phyloP scores from a whole-genome alignment of 2,888 invertebrate species.

The Spodoptera exigua region DNA sequence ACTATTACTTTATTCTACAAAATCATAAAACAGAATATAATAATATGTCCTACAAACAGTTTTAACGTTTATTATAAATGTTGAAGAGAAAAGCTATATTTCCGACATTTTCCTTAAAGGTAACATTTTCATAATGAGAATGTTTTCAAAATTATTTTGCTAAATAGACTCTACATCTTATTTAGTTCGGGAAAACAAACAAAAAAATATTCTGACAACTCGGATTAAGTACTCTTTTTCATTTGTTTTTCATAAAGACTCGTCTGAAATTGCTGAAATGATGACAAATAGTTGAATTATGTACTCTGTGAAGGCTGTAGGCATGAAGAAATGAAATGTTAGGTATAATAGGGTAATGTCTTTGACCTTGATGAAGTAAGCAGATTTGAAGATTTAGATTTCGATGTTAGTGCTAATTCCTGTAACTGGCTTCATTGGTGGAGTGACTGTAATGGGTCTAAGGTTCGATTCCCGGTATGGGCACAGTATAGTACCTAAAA shows the following conservation, averaged over 20 bases:
- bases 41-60: no score
- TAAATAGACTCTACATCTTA: constrained; percentile 24
- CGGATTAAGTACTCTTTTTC: not conserved
- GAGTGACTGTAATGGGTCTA: no score
- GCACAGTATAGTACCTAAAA: no score
- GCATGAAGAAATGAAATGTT: not conserved
- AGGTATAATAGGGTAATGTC: no score
- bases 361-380: no score
- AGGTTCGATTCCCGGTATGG: no score
- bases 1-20: no score
- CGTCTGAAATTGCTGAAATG: constrained; percentile 5
- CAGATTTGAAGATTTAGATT: no score
- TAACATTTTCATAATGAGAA: constrained; percentile 36
- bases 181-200: constrained; percentile 20
- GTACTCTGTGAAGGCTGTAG: constrained; percentile 1
- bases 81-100: not conserved
- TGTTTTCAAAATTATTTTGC: constrained; percentile 39
- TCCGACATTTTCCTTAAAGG: constrained; percentile 4
- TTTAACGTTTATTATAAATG: not conserved
- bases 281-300: constrained; percentile 9
- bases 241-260: constrained; percentile 10
- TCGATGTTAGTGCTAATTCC: no score
- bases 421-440: no score
- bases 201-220: constrained; percentile 8
- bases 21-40: no score